Evolutionary conservation across 2,113 vertebrate species (phyloP).

Genomic region (Cyanoderma ruficeps): DNA sequence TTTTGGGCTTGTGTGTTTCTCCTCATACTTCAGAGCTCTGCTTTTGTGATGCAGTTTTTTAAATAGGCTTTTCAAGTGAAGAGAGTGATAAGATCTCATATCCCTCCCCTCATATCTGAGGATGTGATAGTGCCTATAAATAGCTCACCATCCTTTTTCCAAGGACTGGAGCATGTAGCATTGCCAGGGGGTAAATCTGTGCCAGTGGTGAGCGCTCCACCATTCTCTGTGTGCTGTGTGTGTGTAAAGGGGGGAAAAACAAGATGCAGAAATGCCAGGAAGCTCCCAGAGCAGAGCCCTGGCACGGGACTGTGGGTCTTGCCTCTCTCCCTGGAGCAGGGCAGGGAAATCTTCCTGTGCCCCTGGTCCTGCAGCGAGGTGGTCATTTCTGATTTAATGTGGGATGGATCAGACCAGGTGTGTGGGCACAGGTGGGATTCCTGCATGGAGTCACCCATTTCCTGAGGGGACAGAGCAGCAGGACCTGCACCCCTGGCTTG

Average conservation of each 20-base stretch:
- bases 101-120: neutral
- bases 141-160: neutral
- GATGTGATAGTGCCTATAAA: neutral
- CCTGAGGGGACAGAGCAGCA: neutral
- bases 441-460: neutral
- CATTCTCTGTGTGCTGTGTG: neutral
- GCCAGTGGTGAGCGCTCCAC: neutral
- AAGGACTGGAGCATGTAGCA: neutral
- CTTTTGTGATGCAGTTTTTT: neutral
- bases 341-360: neutral
- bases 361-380: neutral
- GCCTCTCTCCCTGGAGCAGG: neutral
- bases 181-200: neutral
- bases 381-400: fast-evolving
- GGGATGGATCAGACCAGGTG: neutral
- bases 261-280: neutral
- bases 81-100: neutral
- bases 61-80: neutral
- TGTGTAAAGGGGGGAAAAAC: neutral
- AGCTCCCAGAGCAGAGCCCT: neutral
- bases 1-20: neutral
- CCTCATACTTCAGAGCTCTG: neutral
- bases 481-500: neutral
- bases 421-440: neutral
- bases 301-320: neutral